These are phyloP conservation scores for Agapornis canus DNA, from an alignment of 2,797 vertebrate genomes.

Conservation along the genomic window DNA sequence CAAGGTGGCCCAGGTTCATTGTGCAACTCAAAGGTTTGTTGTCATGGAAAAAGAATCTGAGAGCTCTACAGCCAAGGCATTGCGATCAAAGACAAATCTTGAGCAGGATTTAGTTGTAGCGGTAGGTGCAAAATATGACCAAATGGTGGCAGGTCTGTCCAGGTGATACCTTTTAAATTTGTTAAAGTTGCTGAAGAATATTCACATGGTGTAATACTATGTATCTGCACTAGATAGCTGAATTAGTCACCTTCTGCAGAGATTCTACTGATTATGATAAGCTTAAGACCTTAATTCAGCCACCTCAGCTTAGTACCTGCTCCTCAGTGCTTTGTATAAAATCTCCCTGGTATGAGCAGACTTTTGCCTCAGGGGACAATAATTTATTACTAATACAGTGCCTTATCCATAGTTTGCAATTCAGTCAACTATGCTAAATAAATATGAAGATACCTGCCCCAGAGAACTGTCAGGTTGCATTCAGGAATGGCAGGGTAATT, in stretches of 20 bases:
- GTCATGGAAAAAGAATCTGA: no score
- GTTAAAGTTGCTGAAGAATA: background rate
- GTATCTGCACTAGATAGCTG: background rate
- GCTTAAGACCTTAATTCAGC: background rate
- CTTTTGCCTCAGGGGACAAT: background rate
- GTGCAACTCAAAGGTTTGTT: background rate
- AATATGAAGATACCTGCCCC: background rate
- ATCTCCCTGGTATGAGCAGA: background rate
- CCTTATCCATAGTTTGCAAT: background rate
- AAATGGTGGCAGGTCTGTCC: background rate
- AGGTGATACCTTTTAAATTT: fast-evolving
- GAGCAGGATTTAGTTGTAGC: background rate
- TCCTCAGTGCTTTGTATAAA: background rate
- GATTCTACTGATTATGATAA: background rate
- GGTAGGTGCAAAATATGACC: background rate
- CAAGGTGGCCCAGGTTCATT: fast-evolving
- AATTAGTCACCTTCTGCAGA: background rate
- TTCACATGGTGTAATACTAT: background rate
- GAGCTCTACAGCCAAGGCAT: background rate
- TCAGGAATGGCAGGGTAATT: background rate
- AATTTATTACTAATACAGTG: background rate
- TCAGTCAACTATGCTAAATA: background rate
- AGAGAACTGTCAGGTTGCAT: background rate
- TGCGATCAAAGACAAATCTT: background rate
- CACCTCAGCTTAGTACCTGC: background rate